Evolutionary conservation across 1,140 invertebrate genomes (phyloP), one percentile per base, ranked within the genome.

Genomic region (Drosophila melanica): DNA sequence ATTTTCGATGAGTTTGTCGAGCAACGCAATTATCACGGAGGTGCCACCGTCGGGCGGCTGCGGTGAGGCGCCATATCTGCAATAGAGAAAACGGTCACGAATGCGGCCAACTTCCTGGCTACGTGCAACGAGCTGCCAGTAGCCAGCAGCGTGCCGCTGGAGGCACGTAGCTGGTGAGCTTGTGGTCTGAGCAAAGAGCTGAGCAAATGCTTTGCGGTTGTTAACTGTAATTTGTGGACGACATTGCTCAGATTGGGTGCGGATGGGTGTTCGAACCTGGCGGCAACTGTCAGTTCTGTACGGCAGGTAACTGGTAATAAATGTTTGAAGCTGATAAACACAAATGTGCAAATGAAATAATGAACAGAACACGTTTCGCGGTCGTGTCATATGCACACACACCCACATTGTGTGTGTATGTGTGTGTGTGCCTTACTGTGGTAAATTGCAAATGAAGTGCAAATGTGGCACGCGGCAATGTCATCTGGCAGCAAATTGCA

Each of bases 1-100:
- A 35, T 93, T 89, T 60, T 96, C 95, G 50, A 93, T 94, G 30
- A 96, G 85, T 91, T 94, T 94, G 60, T 95, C 93, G 51, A 96
- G 85, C 35, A 96, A 69, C 9, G 91, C 81, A 60, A 79, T 91
- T 51, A 91, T 87, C 45, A 91, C 90, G 20, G 87, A 90, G 51
- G 75, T 60, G 37, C 91, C 91, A 39, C 90, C 90, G 64, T 92
- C 91, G 18, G 79, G 80, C 23, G 91, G 91, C 58, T 79, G 76
- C 8, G 91, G 90, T 57, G 90, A 55, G 20, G 91, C 91, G 30
- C 91, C 91, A 58, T 92, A 92, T 84, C 91, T 92, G 70, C 55
- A 90, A 87, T 67, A 60, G 12, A 14, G 14, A 9, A 76, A 42
- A 20, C 62, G 59, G 60, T 69, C 53, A 55, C 57, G 58, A 55